These are phyloP conservation scores for Sebastolobus altivelis DNA, from an alignment of 2,797 vertebrate genomes.

Conservation along the genomic window DNA sequence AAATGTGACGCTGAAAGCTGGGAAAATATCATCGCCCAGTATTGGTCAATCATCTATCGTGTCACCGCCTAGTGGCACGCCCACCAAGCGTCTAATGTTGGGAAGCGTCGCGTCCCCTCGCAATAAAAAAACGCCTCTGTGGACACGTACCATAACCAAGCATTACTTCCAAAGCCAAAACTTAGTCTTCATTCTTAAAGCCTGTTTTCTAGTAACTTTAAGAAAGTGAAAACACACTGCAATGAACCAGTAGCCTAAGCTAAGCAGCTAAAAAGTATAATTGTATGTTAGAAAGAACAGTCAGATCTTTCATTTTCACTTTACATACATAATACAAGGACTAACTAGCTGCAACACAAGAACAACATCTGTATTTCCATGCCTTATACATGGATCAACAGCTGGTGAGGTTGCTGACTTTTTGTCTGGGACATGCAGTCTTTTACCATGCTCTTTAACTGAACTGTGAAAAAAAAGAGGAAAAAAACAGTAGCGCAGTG, in stretches of 20 bases:
- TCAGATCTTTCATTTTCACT: background rate
- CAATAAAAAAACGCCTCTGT: too few species aligned
- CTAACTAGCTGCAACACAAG: background rate
- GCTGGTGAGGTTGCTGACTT: too few species aligned
- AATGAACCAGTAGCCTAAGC: too few species aligned
- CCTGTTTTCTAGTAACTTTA: background rate
- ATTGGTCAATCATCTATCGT: too few species aligned
- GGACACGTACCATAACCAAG: background rate
- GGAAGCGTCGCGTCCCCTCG: too few species aligned
- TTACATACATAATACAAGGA: background rate
- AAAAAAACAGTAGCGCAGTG: background rate
- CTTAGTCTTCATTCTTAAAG: background rate
- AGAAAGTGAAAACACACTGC: background rate
- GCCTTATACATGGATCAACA: too few species aligned
- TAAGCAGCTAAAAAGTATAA: too few species aligned
- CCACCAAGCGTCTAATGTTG: too few species aligned
- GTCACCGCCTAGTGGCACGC: too few species aligned
- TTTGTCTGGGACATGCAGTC: background rate
- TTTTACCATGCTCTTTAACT: background rate
- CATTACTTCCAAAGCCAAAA: background rate
- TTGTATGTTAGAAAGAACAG: background rate
- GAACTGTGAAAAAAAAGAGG: background rate
- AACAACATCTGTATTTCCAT: background rate
- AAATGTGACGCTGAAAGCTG: too few species aligned
- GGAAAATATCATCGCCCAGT: too few species aligned